Evolutionary conservation across 92 coral and sea anemone genomes (phyloP).

Genomic region (Desmophyllum pertusum): DNA sequence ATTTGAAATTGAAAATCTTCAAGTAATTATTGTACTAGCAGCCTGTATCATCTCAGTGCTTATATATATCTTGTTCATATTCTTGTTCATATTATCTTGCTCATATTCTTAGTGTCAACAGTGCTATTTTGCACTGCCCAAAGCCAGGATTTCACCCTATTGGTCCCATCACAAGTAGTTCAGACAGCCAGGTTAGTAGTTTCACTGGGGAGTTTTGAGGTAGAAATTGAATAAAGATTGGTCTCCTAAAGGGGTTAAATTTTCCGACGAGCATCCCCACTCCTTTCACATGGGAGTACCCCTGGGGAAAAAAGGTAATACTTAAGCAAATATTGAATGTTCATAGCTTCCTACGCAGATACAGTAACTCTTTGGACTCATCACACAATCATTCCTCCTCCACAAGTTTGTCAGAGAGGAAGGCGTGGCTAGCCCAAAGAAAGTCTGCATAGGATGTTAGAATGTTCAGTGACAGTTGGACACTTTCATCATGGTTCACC

Average conservation of each 20-base stretch:
- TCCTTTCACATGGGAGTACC: too few species aligned
- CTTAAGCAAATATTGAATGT: too few species aligned
- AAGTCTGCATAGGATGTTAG: too few species aligned
- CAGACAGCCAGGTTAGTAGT: constrained; percentile 5
- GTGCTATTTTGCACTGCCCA: constrained; percentile 34
- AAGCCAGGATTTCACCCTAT: constrained; percentile 61
- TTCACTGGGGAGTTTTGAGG: not conserved
- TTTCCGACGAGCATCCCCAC: too few species aligned
- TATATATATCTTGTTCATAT: not conserved
- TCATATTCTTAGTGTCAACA: constrained; percentile 31
- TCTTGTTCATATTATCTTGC: not conserved
- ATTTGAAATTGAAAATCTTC: not conserved
- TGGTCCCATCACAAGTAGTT: constrained; percentile 37
- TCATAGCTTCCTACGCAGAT: too few species aligned
- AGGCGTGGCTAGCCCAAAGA: too few species aligned
- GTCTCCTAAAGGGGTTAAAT: too few species aligned
- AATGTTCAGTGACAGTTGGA: not conserved
- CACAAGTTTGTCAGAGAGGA: too few species aligned
- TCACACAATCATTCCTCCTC: too few species aligned
- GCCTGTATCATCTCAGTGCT: not conserved
- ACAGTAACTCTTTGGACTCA: too few species aligned
- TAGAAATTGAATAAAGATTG: not conserved
- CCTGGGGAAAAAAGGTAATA: too few species aligned
- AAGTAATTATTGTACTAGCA: not conserved
- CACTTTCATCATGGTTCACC: not conserved